Base-by-base conservation (phyloP, 2,888 invertebrate genomes). In the Poecilobothrus nobilitatus region DNA sequence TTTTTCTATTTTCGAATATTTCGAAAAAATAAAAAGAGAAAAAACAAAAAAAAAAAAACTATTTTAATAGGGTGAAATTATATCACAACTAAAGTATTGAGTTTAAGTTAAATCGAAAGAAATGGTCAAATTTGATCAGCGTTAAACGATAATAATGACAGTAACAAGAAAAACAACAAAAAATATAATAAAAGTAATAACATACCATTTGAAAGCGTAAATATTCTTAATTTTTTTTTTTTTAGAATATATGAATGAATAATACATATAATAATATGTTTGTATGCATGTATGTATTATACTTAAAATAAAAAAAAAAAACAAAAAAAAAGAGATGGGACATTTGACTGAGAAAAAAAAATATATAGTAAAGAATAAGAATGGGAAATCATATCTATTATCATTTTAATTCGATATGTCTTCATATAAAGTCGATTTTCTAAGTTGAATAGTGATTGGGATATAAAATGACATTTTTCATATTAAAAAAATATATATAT, bases 351-450 rank as follows among this genome's bases (percentile, higher is more conserved):
- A 2, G 18, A n/a, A 53, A 53, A 53, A 9, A 12, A 53, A 12
- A 15, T 41, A 41, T 41, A 41, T 41, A 41, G 9, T 12, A 41
- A 53, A 53, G 18, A 18, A 53, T 53, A 53, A n/a, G 53, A 15
- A 53, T 53, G 53, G 18, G 53, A 18, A 6, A 53, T 53, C 53
- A 53, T 53, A 15, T 64, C 70, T 75, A 80, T 79, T 79, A 80
- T 78, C 79, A 80, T 79, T 79, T 79, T 79, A 79, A 79, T 79
- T 78, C 76, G 78, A 78, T 77, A 78, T 78, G 78, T 73, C 70
- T 76, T 76, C 63, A 63, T 63, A 63, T 63, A 63, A 53, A 63
- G 63, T 63, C 27, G 63, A 63, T 27, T 63, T 53, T 27, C 27
- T 21, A 66, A 61, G 66, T 53, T 66, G 66, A 66, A 62, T 67